Evolutionary conservation across 2,888 invertebrate species (phyloP), one percentile per base, ranked within the genome.

Genomic region (Ophion slaviceki): DNA sequence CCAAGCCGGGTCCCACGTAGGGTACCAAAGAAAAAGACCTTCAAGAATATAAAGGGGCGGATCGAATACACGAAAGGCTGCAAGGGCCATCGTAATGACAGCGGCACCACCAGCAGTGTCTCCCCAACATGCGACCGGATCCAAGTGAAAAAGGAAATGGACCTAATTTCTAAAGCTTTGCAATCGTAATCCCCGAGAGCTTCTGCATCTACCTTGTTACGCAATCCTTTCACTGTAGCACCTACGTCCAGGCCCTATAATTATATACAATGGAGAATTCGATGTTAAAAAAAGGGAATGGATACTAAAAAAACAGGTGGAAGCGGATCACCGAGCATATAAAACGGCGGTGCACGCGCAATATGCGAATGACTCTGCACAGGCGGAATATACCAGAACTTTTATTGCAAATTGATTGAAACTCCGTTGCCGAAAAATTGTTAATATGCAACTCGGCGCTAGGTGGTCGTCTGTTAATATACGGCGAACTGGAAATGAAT

Each of bases 121-220:
- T 14, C 0, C 17, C 2, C 17, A 59, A 59, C 71, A 74, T 40
- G 61, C 24, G 72, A 40, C 61, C 32, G 40, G 72, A 61, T 61
- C 40, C 28, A 40, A 68, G 45, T 78, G 45, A 68, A 78, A 59
- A 67, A 77, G 2, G 24, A 67, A 64, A 76, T 24, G 47, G 14
- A 82, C 70, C 70, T 53, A 68, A 81, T 68, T 75, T 14, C 74
- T 61, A 70, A 68, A 68, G 62, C 45, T 47, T 75, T 45, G 68
- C 70, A 68, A 70, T 76, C 47, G 61, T 64, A 72, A 45, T 88
- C 85, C 64, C 75, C 45, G 78, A 40, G 81, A 87, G 88, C 85
- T 85, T 83, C 62, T 81, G 76, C 61, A 64, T 75, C 61, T 71
- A 76, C 64, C 75, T 67, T 64, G 47, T 75, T 76, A 67, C 61